phyloP scores from a whole-genome alignment of 1,140 invertebrate genomes.

The Uloborus diversus region DNA sequence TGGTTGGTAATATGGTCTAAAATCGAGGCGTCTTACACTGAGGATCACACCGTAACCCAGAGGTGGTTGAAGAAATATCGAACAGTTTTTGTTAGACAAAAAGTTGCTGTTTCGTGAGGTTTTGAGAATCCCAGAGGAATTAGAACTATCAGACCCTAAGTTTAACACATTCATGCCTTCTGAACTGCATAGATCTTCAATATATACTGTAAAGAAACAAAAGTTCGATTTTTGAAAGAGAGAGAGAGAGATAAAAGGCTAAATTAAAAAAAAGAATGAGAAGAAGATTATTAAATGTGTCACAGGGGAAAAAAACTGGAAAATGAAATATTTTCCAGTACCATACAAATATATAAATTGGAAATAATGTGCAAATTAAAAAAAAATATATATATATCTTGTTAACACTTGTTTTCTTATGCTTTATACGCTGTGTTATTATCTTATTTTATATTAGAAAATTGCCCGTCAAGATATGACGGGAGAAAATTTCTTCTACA shows the following conservation, averaged over 20 bases:
- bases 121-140: conserved; percentile 29
- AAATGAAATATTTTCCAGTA: neutral
- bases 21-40: conserved; percentile 19
- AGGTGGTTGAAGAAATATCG: conserved; percentile 32
- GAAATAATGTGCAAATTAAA: neutral
- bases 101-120: neutral
- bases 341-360: neutral
- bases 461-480: too few species aligned
- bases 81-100: conserved; percentile 13
- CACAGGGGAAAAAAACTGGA: neutral
- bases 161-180: neutral
- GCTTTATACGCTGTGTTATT: too few species aligned
- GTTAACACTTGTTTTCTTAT: too few species aligned
- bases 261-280: neutral
- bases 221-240: neutral
- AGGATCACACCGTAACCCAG: conserved; percentile 18
- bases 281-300: neutral
- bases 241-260: neutral
- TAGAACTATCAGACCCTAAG: conserved; percentile 30
- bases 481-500: too few species aligned
- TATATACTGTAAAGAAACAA: conserved; percentile 5
- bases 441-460: too few species aligned
- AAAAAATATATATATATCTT: conserved; percentile 4
- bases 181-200: conserved; percentile 19
- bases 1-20: conserved; percentile 11